These are phyloP conservation scores for Psephotus haematonotus DNA, from an alignment of 2,113 vertebrate genomes.

Conservation along the genomic window DNA sequence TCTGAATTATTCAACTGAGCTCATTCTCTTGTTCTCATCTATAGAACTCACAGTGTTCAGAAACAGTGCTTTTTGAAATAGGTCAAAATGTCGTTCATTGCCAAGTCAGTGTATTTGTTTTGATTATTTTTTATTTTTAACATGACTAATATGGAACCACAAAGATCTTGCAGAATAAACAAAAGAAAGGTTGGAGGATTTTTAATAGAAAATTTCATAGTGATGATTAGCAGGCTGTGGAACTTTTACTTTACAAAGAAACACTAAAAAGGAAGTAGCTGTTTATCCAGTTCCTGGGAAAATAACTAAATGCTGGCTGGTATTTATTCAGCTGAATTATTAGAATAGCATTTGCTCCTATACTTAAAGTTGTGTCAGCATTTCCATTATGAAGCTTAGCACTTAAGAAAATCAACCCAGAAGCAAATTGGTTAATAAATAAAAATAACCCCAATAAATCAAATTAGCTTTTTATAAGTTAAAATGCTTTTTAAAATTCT, in stretches of 20 bases:
- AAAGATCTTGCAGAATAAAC: constrained; percentile 38
- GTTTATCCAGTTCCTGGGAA: constrained; percentile 83
- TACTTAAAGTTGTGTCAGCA: constrained; percentile 55
- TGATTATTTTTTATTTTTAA: neutral
- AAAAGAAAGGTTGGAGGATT: constrained; percentile 37
- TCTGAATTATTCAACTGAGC: neutral
- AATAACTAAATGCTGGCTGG: constrained; percentile 74
- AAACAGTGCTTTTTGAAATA: neutral
- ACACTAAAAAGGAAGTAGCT: constrained; percentile 75
- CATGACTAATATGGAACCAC: constrained; percentile 11
- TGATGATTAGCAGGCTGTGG: constrained; percentile 59
- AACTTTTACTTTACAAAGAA: constrained; percentile 70
- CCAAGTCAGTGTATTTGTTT: neutral
- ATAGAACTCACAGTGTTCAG: neutral
- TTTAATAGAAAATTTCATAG: constrained; percentile 67
- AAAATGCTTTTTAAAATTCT: constrained; percentile 23
- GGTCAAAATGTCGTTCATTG: neutral
- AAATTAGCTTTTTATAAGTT: constrained; percentile 22
- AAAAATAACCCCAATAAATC: constrained; percentile 44
- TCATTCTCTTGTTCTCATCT: neutral
- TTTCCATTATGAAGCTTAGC: constrained; percentile 57
- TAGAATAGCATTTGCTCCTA: constrained; percentile 57
- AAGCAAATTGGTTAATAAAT: constrained; percentile 52
- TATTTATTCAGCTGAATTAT: constrained; percentile 84
- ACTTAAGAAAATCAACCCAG: constrained; percentile 35